phyloP scores from a whole-genome alignment of 2,113 vertebrate genomes.

The Equus przewalskii region DNA sequence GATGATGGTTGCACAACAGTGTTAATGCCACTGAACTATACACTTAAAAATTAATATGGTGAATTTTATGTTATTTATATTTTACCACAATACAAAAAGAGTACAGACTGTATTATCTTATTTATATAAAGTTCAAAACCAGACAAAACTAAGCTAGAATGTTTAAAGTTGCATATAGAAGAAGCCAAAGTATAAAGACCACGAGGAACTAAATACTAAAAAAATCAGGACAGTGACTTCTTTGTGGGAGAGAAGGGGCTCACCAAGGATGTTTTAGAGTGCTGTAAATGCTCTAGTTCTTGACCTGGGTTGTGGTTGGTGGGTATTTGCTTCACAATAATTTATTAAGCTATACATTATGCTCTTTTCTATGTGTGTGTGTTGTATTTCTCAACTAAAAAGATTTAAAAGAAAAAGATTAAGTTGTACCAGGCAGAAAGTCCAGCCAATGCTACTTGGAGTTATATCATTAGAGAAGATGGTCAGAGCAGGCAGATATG shows the following conservation, averaged over 20 bases:
- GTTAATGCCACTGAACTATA: not conserved
- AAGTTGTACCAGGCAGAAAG: not conserved
- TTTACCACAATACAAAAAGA: not conserved
- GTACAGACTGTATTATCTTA: not conserved
- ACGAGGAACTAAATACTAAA: not conserved
- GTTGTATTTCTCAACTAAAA: slow-evolving; percentile 12
- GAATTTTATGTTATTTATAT: not conserved
- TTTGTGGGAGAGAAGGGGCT: not conserved
- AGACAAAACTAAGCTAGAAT: slow-evolving; percentile 18
- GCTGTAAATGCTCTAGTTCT: not conserved
- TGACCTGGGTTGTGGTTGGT: not conserved
- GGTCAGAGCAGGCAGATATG: not conserved
- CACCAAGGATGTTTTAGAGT: not conserved
- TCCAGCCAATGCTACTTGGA: not conserved
- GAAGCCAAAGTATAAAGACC: slow-evolving; percentile 13
- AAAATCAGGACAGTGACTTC: not conserved
- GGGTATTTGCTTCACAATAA: not conserved
- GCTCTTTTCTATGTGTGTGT: not conserved
- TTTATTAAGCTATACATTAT: slow-evolving; percentile 7
- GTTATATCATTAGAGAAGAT: slow-evolving; percentile 8
- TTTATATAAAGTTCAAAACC: slow-evolving; percentile 19
- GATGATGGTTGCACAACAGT: not conserved
- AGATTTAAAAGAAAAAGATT: slow-evolving; percentile 26
- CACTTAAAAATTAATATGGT: not conserved
- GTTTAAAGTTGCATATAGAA: not conserved